A percentile compares a stretch with the other conserved stretches of the same genome.
Conservation (phyloP, 2,888 invertebrate genomes). For the Eustalomyia histrio region DNA sequence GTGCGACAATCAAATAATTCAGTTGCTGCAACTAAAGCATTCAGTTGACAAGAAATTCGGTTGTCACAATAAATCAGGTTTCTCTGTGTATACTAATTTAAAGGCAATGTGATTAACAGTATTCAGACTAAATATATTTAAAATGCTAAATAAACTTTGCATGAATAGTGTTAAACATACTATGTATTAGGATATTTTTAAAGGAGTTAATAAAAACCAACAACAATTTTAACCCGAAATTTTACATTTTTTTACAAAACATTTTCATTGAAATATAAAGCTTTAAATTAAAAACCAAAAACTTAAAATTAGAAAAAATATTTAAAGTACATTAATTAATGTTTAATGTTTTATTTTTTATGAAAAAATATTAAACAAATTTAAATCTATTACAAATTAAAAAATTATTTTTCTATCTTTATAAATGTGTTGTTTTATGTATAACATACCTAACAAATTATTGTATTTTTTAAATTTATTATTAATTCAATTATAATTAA, state of each 20-base stretch:
- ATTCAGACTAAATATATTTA: neutral
- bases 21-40: too few species aligned
- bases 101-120: neutral
- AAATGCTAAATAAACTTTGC: too few species aligned
- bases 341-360: slow-evolving; percentile 57
- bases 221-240: slow-evolving; percentile 22
- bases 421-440: slow-evolving; percentile 54
- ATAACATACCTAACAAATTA: slow-evolving; percentile 41
- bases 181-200: neutral
- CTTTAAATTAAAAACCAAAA: slow-evolving; percentile 44
- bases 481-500: slow-evolving; percentile 25
- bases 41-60: too few species aligned
- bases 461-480: slow-evolving; percentile 48
- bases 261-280: slow-evolving; percentile 49
- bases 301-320: slow-evolving; percentile 18
- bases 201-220: slow-evolving; percentile 6
- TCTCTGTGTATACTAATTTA: neutral
- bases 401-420: slow-evolving; percentile 63
- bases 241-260: slow-evolving; percentile 38
- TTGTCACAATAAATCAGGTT: too few species aligned
- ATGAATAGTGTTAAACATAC: too few species aligned
- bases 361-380: slow-evolving; percentile 32
- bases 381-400: slow-evolving; percentile 32
- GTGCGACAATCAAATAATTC: too few species aligned
- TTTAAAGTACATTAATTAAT: slow-evolving; percentile 48